A percentile compares a stretch with the other conserved stretches of the same genome.
Evolutionary conservation across 2,113 vertebrate species (phyloP).

Genomic region (Channa argus): DNA sequence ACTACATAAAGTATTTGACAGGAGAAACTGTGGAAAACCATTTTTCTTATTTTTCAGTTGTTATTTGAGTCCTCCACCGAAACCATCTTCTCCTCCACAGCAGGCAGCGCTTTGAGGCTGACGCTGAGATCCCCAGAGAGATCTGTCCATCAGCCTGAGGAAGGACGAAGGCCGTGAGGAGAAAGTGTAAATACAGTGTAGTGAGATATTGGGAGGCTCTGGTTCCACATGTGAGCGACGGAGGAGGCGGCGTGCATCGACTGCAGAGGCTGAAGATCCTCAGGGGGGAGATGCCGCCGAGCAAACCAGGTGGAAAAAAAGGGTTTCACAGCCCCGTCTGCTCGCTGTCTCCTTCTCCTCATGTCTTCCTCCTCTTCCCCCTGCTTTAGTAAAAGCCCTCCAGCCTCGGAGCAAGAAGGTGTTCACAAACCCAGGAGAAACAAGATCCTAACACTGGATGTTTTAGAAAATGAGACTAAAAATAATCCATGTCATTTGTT

Average conservation of each 20-base stretch:
- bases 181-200: constrained; percentile 35
- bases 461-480: too few species aligned
- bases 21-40: not conserved
- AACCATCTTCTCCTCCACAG: not conserved
- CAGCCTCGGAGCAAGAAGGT: not conserved
- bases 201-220: constrained; percentile 3
- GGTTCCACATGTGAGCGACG: constrained; percentile 16
- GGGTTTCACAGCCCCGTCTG: constrained; percentile 10
- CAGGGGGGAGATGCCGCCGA: constrained; percentile 10
- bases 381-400: not conserved
- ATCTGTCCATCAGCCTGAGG: constrained; percentile 22
- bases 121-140: constrained; percentile 9
- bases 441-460: too few species aligned
- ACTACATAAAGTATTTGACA: too few species aligned
- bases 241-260: constrained; percentile 19
- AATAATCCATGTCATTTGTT: too few species aligned
- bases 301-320: constrained; percentile 38
- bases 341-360: constrained; percentile 1
- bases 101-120: not conserved
- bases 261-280: constrained; percentile 2
- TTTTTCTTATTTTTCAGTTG: not conserved
- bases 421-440: too few species aligned
- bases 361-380: not conserved
- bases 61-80: constrained; percentile 8
- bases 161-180: not conserved